These are phyloP conservation scores for Antrozous pallidus DNA, from an alignment of 2,797 vertebrate genomes.

Conservation along the genomic window DNA sequence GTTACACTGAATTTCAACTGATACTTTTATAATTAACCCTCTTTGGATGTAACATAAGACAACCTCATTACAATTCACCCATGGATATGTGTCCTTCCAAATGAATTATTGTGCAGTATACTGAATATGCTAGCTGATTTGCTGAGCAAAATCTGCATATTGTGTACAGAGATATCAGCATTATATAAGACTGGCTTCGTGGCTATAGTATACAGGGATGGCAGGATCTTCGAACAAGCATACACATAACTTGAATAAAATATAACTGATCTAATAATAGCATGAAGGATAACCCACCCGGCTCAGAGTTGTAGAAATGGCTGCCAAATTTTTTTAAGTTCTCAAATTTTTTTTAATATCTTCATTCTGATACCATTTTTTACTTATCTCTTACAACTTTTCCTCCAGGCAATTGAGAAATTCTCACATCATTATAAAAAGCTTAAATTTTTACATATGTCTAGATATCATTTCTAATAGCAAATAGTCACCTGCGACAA, in stretches of 20 bases:
- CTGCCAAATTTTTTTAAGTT: neutral
- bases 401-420: neutral
- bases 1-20: neutral
- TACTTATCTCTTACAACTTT: neutral
- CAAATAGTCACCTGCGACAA: neutral
- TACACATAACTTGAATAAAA: neutral
- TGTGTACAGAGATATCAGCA: neutral
- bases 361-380: neutral
- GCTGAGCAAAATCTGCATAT: neutral
- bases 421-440: neutral
- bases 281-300: neutral
- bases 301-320: neutral
- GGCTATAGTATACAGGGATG: neutral
- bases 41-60: neutral
- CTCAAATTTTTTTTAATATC: constrained; percentile 13
- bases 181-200: neutral
- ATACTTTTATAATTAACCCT: neutral
- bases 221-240: neutral
- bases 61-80: neutral
- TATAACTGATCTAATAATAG: neutral
- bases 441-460: neutral
- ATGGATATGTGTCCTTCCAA: neutral
- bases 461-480: neutral
- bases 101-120: neutral
- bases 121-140: neutral